These are phyloP conservation scores for Drosophila infuscata DNA, from an alignment of 2,888 invertebrate species.

Conservation along the genomic window DNA sequence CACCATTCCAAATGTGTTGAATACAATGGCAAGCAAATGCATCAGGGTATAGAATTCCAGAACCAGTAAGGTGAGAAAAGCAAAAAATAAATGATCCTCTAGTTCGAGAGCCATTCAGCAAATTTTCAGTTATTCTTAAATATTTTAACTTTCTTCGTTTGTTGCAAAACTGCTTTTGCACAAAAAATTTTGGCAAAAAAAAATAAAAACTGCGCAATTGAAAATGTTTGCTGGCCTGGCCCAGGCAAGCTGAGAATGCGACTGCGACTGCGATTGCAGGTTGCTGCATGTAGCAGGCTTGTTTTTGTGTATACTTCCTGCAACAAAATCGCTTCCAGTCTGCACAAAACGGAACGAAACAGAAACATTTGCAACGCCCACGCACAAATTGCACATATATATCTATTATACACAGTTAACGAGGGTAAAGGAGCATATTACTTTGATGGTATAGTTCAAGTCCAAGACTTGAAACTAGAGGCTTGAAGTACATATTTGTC, in stretches of 20 bases:
- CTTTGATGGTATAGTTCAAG: too few relatives aligned
- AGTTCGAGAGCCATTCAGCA: constrained; percentile 42
- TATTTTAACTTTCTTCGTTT: neutral
- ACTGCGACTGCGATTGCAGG: constrained; percentile 31
- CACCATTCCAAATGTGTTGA: constrained; percentile 17
- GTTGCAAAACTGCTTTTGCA: neutral
- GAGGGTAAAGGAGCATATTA: neutral
- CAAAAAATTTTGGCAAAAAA: neutral
- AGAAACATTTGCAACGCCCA: constrained; percentile 39
- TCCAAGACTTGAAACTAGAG: neutral
- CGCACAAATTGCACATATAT: constrained; percentile 32
- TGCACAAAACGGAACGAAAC: constrained; percentile 41
- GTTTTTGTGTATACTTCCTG: constrained; percentile 30
- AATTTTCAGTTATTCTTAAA: neutral
- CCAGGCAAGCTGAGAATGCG: constrained; percentile 34
- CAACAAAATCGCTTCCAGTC: constrained; percentile 58
- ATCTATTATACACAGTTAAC: neutral
- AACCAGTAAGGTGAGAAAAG: constrained; percentile 24
- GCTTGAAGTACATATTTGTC: neutral
- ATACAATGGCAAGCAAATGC: constrained; percentile 19
- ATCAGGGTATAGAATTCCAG: constrained; percentile 35
- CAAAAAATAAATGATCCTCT: constrained; percentile 33
- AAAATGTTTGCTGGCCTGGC: constrained; percentile 8
- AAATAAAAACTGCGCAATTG: constrained; percentile 16
- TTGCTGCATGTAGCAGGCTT: constrained; percentile 35